Evolutionary conservation across 1,140 invertebrate species (phyloP).

Genomic region (Penaeus indicus): DNA sequence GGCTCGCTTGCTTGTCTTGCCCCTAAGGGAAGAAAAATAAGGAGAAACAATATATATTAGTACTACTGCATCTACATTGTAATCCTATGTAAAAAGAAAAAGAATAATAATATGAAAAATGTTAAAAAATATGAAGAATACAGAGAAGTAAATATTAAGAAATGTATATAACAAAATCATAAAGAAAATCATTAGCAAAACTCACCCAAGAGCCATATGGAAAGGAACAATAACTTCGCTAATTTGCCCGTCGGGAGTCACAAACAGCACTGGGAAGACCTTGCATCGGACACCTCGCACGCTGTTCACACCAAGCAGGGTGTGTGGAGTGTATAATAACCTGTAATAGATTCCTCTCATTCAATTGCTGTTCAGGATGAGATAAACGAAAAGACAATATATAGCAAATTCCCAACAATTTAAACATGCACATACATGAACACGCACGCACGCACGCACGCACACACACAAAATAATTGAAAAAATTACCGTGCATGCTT

Average conservation of each 20-base stretch:
- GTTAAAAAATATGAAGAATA: too few relatives aligned
- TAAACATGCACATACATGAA: too few relatives aligned
- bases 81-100: too few relatives aligned
- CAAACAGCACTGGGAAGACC: conserved; percentile 78
- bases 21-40: conserved; percentile 72
- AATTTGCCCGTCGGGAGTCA: conserved; percentile 84
- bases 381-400: neutral
- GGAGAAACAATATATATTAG: neutral
- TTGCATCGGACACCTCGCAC: conserved; percentile 69
- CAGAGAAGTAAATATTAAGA: too few relatives aligned
- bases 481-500: conserved; percentile 79
- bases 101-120: too few relatives aligned
- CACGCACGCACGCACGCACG: neutral
- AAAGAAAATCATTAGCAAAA: neutral
- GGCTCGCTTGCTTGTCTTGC: conserved; percentile 86
- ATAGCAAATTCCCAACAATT: too few relatives aligned
- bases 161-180: neutral
- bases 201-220: conserved; percentile 82
- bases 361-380: neutral
- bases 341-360: conserved; percentile 68
- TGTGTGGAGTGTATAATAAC: conserved; percentile 83
- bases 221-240: conserved; percentile 90
- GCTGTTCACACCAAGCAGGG: conserved; percentile 80
- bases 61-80: neutral
- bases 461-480: neutral